phyloP scores from a whole-genome alignment of 2,888 invertebrate species.

The Melanotus villosus region DNA sequence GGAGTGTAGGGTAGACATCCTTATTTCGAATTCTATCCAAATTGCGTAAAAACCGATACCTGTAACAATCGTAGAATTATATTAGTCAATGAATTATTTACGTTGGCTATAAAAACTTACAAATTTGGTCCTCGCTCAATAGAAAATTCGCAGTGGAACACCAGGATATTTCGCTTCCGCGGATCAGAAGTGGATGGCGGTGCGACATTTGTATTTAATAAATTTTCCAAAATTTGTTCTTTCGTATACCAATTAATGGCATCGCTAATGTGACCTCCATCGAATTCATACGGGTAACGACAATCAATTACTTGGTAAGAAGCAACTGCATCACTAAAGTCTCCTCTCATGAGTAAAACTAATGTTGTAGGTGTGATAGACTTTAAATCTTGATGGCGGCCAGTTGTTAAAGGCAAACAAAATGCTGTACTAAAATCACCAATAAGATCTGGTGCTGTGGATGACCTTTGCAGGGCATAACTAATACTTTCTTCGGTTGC shows the following conservation, averaged over 20 bases:
- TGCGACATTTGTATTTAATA: slow-evolving; percentile 66
- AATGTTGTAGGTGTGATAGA: slow-evolving; percentile 83
- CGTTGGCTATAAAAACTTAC: slow-evolving; percentile 72
- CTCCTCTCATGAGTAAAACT: slow-evolving; percentile 79
- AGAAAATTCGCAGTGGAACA: slow-evolving; percentile 99
- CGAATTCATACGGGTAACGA: slow-evolving; percentile 95
- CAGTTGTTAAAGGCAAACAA: slow-evolving; percentile 80
- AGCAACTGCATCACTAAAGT: slow-evolving; percentile 75
- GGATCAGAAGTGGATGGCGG: slow-evolving; percentile 56
- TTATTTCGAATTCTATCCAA: slow-evolving; percentile 86
- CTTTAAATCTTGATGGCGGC: slow-evolving; percentile 85
- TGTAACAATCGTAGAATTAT: slow-evolving; percentile 64
- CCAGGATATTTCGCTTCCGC: slow-evolving; percentile 79
- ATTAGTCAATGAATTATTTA: slow-evolving; percentile 1
- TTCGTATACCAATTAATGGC: slow-evolving; percentile 89
- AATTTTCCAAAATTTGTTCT: slow-evolving; percentile 78
- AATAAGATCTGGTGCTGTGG: slow-evolving; percentile 82
- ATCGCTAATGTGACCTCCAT: slow-evolving; percentile 90
- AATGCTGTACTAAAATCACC: slow-evolving; percentile 87
- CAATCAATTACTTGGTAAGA: slow-evolving; percentile 92
- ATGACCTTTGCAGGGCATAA: slow-evolving; percentile 79
- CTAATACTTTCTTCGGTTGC: slow-evolving; percentile 86
- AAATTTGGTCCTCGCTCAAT: slow-evolving; percentile 94
- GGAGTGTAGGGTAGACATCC: slow-evolving; percentile 85
- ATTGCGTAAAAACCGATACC: slow-evolving; percentile 86